Percentiles rank a stretch among this genome's conserved stretches.
Evolutionary conservation across 2,797 vertebrate species (phyloP).

Genomic region (Argya squamiceps): DNA sequence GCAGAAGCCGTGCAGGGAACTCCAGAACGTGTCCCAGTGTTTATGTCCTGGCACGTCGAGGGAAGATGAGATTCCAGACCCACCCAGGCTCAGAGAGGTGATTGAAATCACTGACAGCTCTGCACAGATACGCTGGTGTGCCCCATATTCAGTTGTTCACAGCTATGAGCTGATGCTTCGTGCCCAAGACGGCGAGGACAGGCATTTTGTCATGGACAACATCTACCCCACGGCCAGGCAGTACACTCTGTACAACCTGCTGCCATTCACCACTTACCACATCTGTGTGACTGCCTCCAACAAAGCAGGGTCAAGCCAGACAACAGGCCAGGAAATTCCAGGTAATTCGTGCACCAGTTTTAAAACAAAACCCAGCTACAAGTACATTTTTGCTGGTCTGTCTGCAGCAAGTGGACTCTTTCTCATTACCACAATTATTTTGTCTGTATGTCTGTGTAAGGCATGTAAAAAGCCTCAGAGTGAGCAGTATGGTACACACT

Average conservation of each 20-base stretch:
- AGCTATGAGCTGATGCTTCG: conserved; percentile 72
- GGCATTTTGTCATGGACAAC: conserved; percentile 47
- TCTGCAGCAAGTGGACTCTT: conserved; percentile 62
- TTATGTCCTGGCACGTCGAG: conserved; percentile 70
- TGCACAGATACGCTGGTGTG: conserved; percentile 77
- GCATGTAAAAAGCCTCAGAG: conserved; percentile 25
- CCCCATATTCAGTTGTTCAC: conserved; percentile 76
- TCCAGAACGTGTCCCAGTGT: conserved; percentile 68
- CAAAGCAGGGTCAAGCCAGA: conserved; percentile 69
- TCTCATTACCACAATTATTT: conserved; percentile 59
- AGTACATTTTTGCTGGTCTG: conserved; percentile 63
- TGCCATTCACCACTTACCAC: conserved; percentile 69
- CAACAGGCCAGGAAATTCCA: background rate
- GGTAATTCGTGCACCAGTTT: conserved; percentile 60
- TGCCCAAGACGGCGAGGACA: background rate
- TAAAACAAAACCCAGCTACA: conserved; percentile 69
- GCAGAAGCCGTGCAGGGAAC: conserved; percentile 75
- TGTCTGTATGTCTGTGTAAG: conserved; percentile 71
- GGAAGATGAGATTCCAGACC: conserved; percentile 69
- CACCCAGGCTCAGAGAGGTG: conserved; percentile 65
- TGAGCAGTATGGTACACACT: conserved; percentile 64
- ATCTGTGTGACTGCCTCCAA: conserved; percentile 76
- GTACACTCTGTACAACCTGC: conserved; percentile 72
- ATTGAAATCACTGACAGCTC: conserved; percentile 76
- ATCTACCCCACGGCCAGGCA: conserved; percentile 73